These are phyloP conservation scores for Manis crassicaudata DNA, from an alignment of 2,797 vertebrate species.

Conservation along the genomic window DNA sequence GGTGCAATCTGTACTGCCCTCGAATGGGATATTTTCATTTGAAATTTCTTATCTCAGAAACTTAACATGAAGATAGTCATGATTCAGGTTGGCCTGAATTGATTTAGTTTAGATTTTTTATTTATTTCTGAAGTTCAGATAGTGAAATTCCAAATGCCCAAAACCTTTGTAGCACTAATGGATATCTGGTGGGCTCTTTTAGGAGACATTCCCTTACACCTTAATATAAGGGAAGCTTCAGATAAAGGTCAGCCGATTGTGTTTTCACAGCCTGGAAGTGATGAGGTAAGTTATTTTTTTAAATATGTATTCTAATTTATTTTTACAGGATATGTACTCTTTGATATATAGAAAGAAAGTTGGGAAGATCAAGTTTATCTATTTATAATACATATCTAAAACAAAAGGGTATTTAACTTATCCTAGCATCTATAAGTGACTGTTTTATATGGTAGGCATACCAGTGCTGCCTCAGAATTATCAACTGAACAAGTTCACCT, in stretches of 20 bases:
- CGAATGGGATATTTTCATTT: conserved; percentile 70
- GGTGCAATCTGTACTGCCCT: not conserved
- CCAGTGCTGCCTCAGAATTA: not conserved
- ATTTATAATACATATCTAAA: not conserved
- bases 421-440: not conserved
- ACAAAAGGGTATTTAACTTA: not conserved
- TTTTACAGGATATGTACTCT: conserved; percentile 33
- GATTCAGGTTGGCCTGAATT: conserved; percentile 54
- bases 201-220: conserved; percentile 96
- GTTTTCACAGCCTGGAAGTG: conserved; percentile 92
- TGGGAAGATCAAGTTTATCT: not conserved
- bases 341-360: conserved; percentile 35
- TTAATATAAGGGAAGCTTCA: conserved; percentile 94
- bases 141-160: conserved; percentile 23
- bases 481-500: not conserved
- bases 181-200: conserved; percentile 61
- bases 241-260: conserved; percentile 95
- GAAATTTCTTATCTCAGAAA: conserved; percentile 67
- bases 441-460: not conserved
- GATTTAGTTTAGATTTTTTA: conserved; percentile 53
- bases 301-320: not conserved
- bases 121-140: conserved; percentile 52
- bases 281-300: conserved; percentile 89
- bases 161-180: conserved; percentile 41
- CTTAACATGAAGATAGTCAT: conserved; percentile 58